Base-by-base conservation (phyloP, 2,888 invertebrate genomes). In the Chymomyza caudatula region DNA sequence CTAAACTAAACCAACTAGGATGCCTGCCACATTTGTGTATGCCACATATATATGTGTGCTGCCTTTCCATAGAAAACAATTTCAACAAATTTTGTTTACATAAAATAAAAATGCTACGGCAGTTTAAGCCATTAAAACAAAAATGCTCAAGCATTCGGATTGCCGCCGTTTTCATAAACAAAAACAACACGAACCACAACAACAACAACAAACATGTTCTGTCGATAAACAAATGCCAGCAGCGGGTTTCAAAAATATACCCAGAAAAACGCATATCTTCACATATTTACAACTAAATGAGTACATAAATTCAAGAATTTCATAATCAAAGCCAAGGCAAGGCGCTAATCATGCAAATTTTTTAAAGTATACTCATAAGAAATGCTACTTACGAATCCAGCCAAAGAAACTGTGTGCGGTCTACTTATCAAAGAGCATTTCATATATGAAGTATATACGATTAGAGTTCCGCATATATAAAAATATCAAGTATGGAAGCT, bases 51-150 rank as follows among this genome's bases (percentile, higher is more conserved):
- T 37, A 11, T 37, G 11, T 37, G 5, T 11, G 29, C 29, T 37
- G 29, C 29, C 29, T 37, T 37, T 37, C 11, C 29, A 37, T 11
- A 37, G 66, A 62, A 62, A 63, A 47, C 47, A 19, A 44, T 52
- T 65, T 65, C 53, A 60, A 42, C 19, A 81, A 76, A 47, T n/a
- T 15, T 17, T 47, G 47, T 47, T 47, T 15, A 19, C 47, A 83
- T 80, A 80, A 59, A 62, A 70, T 70, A 65, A 37, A 37, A 37
- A 37, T 37, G 8, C 29, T 37, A 37, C 29, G 29, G 29, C 29
- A 37, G 29, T 37, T 37, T 37, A 37, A 37, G 29, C 29, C 29
- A 37, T 37, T 37, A 37, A 37, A 37, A 37, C 11, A 37, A 37
- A 37, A 37, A 37, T 37, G 29, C 29, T 37, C 29, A 37, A 37